Base-by-base conservation (phyloP, 2,888 invertebrate species). In the Perizoma affinitatum region DNA sequence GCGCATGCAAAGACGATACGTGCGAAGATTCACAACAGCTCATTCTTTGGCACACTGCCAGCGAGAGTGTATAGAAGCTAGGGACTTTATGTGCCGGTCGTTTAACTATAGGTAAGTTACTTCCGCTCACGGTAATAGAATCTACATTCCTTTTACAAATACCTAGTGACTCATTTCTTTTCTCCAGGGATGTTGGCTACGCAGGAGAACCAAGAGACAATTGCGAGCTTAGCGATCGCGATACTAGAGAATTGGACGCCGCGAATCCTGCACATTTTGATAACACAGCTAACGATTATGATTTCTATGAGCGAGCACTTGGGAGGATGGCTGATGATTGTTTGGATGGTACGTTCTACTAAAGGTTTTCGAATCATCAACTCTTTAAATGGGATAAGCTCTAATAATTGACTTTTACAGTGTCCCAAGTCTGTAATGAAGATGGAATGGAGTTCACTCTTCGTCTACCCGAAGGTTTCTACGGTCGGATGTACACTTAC, bases 391-490 rank as follows among this genome's bases (percentile, higher is more conserved):
- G 22, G 3, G 38, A 38, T 38, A 38, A 38, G 7, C 5, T 38
- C 7, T 1, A 1, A 3, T 5, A 5, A n/a, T 45, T 22, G n/a
- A 8, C 10, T 57, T 65, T 77, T 83, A 73, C 75, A 97, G 97
- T 98, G 54, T 96, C 96, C 54, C 97, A 98, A 94, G 95, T 96
- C 0, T 98, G 98, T 84, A 97, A 96, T 76, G 97, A 97, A 88
- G 97, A 98, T 80, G 98, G 97, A 0, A 98, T 98, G 97, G 97
- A 97, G 82, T 98, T 98, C 79, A 97, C 97, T 0, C 91, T 98
- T 54, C 93, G 96, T 63, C 96, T 97, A 0, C 97, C 97, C 0
- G 97, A 97, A 93, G 96, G 96, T 7, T 98, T 98, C 84, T 95
- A 96, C 70, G 98, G 98, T 4, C 93, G 98, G 54, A 97, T 98